Evolutionary conservation across 2,797 vertebrate genomes (phyloP), one percentile per base, ranked within the genome.

Genomic region (Tiaroga cobitis): DNA sequence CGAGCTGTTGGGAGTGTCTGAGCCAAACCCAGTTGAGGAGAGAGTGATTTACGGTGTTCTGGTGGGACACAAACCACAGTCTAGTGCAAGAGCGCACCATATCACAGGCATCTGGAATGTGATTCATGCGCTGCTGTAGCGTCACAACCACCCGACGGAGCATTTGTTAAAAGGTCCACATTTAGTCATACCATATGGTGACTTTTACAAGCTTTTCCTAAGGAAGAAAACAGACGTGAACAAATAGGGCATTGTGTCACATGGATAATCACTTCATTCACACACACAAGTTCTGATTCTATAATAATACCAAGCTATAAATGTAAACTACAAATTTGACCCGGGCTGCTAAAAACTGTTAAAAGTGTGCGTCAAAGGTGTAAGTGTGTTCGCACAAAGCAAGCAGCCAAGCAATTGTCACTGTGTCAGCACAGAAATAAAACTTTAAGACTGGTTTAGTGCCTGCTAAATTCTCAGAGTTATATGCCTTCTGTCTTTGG

Each of bases 1-100:
- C 86, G 8, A 46, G 39, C 21, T 63, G 75, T 70, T 70, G 76
- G 73, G 67, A 61, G 80, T 78, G 80, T 63, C 68, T 80, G 75
- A 77, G 87, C 74, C 82, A 89, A 86, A 87, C 26, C 77, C 78
- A 85, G 85, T 82, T 61, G 61, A 90, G 80, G 83, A 54, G 41
- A 90, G 78, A 59, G 65, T 92, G 92, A 94, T 95, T 94, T 95
- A 94, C 84, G 59, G 88, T 32, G 3, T 51, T 74, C 84, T 37
- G 65, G 87, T 92, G 87, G 72, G 87, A 91, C 88, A 65, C 73
- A 87, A 88, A 88, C 85, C 87, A 91, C 89, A 89, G 75, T 87
- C 87, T 88, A 89, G 87, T 83, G 86, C 73, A 83, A 80, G 88
- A 68, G 46, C 4, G 39, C 10, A 89, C 87, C 81, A 72, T 59